Percentiles rank a stretch among this genome's conserved stretches.
Evolutionary conservation across 2,797 vertebrate species (phyloP).

Genomic region (Paratrypauchen microcephalus): DNA sequence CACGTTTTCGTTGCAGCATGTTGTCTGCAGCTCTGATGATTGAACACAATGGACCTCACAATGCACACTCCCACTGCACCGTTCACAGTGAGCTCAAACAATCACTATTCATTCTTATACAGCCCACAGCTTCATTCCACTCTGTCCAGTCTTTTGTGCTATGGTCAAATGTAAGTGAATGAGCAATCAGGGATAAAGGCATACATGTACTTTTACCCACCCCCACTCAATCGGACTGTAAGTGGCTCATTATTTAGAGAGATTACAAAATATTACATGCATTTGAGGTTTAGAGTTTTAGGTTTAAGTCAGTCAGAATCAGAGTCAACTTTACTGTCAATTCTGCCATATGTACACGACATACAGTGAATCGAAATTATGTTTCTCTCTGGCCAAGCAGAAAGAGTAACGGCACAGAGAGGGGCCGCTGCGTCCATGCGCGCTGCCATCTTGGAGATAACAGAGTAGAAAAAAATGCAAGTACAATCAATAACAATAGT

Average conservation of each 20-base stretch:
- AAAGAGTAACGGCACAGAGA: no score
- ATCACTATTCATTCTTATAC: constrained; percentile 18
- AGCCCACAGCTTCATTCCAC: neutral
- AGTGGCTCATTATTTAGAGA: neutral
- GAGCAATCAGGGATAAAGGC: constrained; percentile 27
- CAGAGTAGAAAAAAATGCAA: no score
- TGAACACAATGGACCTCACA: constrained; percentile 17
- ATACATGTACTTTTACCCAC: constrained; percentile 11
- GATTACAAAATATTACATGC: no score
- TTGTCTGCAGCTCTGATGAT: constrained; percentile 1
- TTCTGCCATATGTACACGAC: no score
- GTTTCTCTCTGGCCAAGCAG: no score
- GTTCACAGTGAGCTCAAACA: constrained; percentile 16
- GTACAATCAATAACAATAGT: no score
- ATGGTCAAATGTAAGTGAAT: constrained; percentile 5
- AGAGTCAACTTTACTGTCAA: no score
- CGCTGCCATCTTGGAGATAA: no score
- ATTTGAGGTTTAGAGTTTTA: no score
- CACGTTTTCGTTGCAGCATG: neutral
- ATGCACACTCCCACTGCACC: constrained; percentile 9
- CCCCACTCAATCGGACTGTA: constrained; percentile 37
- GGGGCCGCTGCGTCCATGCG: no score
- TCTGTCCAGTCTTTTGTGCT: neutral
- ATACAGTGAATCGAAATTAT: no score
- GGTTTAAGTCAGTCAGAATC: no score